Conservation (phyloP, 2,797 vertebrate species). For the Linurgus olivaceus region DNA sequence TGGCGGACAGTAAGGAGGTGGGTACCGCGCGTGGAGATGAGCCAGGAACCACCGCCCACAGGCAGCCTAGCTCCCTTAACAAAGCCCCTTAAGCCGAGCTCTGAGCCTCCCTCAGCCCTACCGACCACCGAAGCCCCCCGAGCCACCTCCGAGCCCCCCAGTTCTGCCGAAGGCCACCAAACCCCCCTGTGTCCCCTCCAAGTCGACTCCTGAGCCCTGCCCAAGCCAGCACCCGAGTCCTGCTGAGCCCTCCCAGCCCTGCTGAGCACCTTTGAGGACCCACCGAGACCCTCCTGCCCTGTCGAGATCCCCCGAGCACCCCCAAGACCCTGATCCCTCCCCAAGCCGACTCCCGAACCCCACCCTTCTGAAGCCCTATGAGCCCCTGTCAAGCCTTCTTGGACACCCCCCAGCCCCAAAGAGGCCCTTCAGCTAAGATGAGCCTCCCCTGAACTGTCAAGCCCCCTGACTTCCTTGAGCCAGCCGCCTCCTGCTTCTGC, state of each 20-base stretch:
- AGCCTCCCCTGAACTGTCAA: background rate
- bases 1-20: constrained; percentile 95
- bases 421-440: background rate
- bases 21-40: background rate
- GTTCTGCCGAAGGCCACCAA: background rate
- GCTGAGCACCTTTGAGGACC: background rate
- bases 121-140: background rate
- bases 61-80: background rate
- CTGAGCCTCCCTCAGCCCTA: background rate
- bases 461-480: background rate
- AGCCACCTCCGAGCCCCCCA: background rate
- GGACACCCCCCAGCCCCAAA: background rate
- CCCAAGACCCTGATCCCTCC: background rate
- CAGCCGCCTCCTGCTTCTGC: background rate
- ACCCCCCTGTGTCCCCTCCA: background rate
- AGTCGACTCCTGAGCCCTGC: background rate
- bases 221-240: background rate
- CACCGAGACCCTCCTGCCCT: background rate
- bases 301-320: rapidly evolving
- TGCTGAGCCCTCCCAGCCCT: background rate
- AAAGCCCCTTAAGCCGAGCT: too few relatives aligned
- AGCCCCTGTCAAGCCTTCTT: background rate
- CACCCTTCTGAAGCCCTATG: background rate
- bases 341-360: background rate
- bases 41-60: background rate